Conservation (phyloP, 2,797 vertebrate species). For the Varecia variegata region DNA sequence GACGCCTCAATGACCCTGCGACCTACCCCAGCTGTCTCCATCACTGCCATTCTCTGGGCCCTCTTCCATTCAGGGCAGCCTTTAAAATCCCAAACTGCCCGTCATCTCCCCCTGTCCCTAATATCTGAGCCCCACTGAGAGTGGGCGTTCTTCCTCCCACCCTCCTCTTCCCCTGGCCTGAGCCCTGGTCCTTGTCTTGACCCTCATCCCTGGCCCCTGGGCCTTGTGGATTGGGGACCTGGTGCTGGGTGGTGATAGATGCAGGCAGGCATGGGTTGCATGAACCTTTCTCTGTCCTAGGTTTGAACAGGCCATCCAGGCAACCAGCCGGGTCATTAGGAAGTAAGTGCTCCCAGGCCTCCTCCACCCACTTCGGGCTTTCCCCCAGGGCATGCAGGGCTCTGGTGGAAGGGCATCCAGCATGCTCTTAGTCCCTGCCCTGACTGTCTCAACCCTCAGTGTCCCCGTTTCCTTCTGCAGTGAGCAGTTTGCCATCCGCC, state of each 20-base stretch:
- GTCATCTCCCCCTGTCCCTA: neutral
- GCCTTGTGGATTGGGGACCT: neutral
- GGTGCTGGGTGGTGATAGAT: neutral
- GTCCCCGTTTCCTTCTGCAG: slow-evolving; percentile 55
- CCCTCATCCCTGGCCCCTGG: neutral
- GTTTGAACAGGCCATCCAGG: slow-evolving; percentile 86
- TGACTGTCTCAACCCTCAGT: neutral
- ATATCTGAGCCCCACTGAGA: neutral
- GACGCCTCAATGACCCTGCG: slow-evolving; percentile 50
- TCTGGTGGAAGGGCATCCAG: neutral
- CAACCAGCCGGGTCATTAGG: slow-evolving; percentile 80
- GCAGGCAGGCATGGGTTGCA: neutral
- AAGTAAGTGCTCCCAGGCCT: slow-evolving; percentile 83
- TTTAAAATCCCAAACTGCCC: slow-evolving; percentile 48
- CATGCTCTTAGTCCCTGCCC: neutral
- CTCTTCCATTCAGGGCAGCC: slow-evolving; percentile 48
- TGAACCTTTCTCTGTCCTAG: slow-evolving; percentile 76
- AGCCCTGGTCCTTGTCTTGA: neutral
- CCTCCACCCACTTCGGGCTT: neutral
- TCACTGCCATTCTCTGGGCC: slow-evolving; percentile 40
- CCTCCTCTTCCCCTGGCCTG: neutral
- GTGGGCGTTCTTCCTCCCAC: neutral
- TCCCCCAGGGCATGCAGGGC: neutral
- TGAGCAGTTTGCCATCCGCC: slow-evolving; percentile 86
- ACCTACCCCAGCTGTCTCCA: slow-evolving; percentile 61